Evolutionary conservation across 2,888 invertebrate genomes (phyloP), one percentile per base, ranked within the genome.

Genomic region (Protonemura montana): DNA sequence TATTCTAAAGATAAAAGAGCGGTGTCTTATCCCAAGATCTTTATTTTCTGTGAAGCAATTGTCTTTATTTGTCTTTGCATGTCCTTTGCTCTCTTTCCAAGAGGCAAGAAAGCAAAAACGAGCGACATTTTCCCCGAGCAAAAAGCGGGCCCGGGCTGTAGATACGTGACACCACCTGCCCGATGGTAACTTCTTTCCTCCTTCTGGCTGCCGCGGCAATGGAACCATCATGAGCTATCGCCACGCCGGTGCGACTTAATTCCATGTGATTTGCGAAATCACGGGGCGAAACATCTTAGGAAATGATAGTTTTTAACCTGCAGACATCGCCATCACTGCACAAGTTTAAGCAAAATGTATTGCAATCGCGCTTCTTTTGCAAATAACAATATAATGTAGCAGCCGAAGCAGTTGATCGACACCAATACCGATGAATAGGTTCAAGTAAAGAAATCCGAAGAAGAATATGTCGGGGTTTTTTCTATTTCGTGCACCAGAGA

Each of bases 121-220:
- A 78, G 27, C 78, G 78, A 59, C 78, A 78, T 78, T 78, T 26
- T 26, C 27, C n/a, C 27, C 78, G n/a, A 27, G 28, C 10, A 28
- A 78, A 78, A 78, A 78, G 26, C 78, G 78, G 28, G 78, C 26
- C 78, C 78, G 78, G 78, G 27, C 78, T 28, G 26, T 2, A 26
- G 78, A n/a, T 78, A 78, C 78, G 78, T 78, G 78, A 78, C 78
- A 78, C 78, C 78, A 78, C 78, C 78, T 78, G 78, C 78, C 78
- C 10, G 78, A 10, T 59, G 59, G 59, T 59, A 78, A 78, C 78
- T 78, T 78, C 78, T 78, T 78, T 78, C 10, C 27, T 78, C 28
- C 78, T 26, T 7, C 26, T 28, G 26, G 26, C 78, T 27, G 78
- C 26, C 26, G n/a, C 77, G 26, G 10, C 26, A 78, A 78, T 78